Evolutionary conservation across 2,888 invertebrate species (phyloP), one percentile per base, ranked within the genome.

Genomic region (Nemotelus nigrinus): DNA sequence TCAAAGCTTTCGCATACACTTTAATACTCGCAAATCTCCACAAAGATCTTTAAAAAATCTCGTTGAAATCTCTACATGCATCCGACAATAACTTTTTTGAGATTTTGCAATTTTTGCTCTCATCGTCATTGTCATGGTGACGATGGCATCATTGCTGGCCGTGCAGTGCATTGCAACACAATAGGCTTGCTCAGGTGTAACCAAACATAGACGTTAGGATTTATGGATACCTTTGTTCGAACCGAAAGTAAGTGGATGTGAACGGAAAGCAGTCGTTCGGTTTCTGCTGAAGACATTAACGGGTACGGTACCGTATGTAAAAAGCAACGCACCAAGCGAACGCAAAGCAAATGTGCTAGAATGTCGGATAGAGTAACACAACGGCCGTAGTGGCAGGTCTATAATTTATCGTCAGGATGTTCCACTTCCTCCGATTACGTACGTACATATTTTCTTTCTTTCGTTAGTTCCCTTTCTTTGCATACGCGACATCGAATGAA

Each of bases 361-460:
- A 10, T 65, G 47, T 44, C 44, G 65, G 65, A 65, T 45, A 45
- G 39, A 65, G 65, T 65, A 65, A 47, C 65, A 45, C 45, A 7
- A n/a, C 25, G 57, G 63, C 47, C 7, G 25, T 7, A 10, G 45
- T 3, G 47, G 65, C 65, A 3, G 47, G 65, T 65, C 65, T 65
- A 45, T 65, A 65, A 65, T 65, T 65, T 65, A 65, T 65, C 5
- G 44, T 47, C 65, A 44, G 65, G 47, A 65, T n/a, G 65, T n/a
- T 47, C 25, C 43, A 65, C 65, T 44, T 65, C 47, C 47, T 65
- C 65, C 10, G 65, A 65, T 65, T 65, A 45, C 65, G 63, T 41
- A 41, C 63, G 0, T 39, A 8, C 41, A 45, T 44, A 45, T 50
- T 45, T 45, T 5, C 41, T 65, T 65, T 65, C 45, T 47, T 7